A percentile compares a stretch with the other conserved stretches of the same genome.
phyloP scores from a whole-genome alignment of 2,113 vertebrate genomes.

The Albula glossodonta region DNA sequence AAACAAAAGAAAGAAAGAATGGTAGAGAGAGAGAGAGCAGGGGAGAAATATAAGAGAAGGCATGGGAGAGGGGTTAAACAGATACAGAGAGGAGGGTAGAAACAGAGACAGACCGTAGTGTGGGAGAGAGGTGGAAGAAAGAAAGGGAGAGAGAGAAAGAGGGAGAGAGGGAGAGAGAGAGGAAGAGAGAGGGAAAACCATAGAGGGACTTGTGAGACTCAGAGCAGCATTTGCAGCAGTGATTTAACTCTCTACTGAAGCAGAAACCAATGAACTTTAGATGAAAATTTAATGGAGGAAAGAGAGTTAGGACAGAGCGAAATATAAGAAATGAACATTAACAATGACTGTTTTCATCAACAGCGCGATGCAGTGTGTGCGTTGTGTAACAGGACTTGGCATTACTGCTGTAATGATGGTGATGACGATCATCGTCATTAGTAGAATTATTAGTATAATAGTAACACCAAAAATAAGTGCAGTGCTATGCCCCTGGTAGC shows the following conservation, averaged over 20 bases:
- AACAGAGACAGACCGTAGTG: neutral
- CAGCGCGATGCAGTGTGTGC: too few relatives aligned
- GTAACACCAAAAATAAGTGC: conserved; percentile 22
- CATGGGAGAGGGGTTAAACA: neutral
- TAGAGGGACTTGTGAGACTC: conserved; percentile 39
- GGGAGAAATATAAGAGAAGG: neutral
- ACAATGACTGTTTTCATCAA: conserved; percentile 47
- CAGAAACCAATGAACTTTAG: conserved; percentile 65
- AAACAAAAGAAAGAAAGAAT: neutral
- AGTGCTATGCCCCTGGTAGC: conserved; percentile 43
- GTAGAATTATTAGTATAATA: conserved; percentile 56
- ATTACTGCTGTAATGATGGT: conserved; percentile 52
- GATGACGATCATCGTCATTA: conserved; percentile 39
- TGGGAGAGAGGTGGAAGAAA: neutral
- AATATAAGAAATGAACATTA: conserved; percentile 42
- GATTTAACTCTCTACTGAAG: conserved; percentile 68
- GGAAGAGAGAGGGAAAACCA: too few relatives aligned
- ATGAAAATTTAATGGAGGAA: conserved; percentile 65
- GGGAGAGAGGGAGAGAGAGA: conserved; percentile 16
- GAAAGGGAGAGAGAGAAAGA: too few relatives aligned
- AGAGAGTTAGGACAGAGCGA: conserved; percentile 28
- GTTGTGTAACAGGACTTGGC: conserved; percentile 61
- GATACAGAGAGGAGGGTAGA: neutral
- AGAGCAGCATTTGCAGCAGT: conserved; percentile 58
- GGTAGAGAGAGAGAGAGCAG: neutral